Evolutionary conservation across 23 tunicate species (phyloP), one percentile per base, ranked within the genome.

Genomic region (Halocynthia roretzi): DNA sequence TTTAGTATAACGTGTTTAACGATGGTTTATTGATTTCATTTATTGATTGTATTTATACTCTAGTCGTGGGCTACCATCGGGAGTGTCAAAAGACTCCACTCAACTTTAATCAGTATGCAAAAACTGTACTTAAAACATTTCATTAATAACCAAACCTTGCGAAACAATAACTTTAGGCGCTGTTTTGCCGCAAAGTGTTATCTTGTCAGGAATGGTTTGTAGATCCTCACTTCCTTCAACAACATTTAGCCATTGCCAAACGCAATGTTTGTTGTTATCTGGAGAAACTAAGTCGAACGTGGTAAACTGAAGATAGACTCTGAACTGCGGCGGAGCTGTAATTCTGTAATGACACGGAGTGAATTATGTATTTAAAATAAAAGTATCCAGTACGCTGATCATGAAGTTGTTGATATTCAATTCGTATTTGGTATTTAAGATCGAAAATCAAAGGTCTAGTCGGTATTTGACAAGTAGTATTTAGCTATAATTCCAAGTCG

Each of bases 221-320:
- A 1, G 48, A 20, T 11, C 19, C 9, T 11, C 18, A 10, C 48
- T 22, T 50, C 76, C 76, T 17, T 71, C 76, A 10, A 71, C n/a
- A 52, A 71, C 6, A 71, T 71, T 71, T 6, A 71, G 48, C 76
- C 76, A 71, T 49, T 71, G 76, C 76, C 76, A 71, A n/a, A 71
- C n/a, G 56, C 76, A 71, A 17, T 49, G 23, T 17, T 71, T 71
- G 12, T 71, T 40, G 18, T 10, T 10, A 15, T 71, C 51, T 71
- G 76, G 56, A 44, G 23, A 21, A 9, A 52, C 56, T 10, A 71
- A 22, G 9, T 40, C 12, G 18, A 71, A 71, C 10, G 18, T 49
- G 11, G 76, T 5, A 6, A 71, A 9, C n/a, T 71, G 54, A 10
- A 71, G 48, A 10, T 71, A 22, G 4, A 71, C 48, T 71, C 48